phyloP scores from a whole-genome alignment of 2,888 invertebrate genomes.

The Drosophila villosipedis region DNA sequence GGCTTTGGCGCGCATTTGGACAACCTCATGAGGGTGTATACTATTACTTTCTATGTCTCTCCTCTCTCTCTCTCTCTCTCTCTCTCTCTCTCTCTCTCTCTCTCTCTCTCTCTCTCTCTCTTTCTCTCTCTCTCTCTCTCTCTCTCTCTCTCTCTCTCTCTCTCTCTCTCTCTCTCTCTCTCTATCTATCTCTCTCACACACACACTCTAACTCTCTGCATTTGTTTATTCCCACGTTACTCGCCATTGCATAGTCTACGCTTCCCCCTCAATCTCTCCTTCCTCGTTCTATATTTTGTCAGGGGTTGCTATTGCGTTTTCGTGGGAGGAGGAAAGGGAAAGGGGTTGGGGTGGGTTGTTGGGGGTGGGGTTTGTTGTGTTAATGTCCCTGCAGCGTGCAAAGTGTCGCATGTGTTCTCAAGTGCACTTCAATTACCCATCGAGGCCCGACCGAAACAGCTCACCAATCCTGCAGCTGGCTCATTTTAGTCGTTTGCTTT shows the following conservation, averaged over 20 bases:
- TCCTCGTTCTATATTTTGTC: not conserved
- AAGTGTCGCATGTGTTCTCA: slow-evolving; percentile 81
- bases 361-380: slow-evolving; percentile 37
- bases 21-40: slow-evolving; percentile 56
- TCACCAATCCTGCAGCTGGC: slow-evolving; percentile 46
- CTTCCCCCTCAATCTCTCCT: not conserved
- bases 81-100: not conserved
- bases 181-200: not conserved
- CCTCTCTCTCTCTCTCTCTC: not conserved
- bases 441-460: slow-evolving; percentile 13
- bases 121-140: not conserved
- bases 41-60: slow-evolving; percentile 2
- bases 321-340: not conserved
- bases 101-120: not conserved
- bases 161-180: not conserved
- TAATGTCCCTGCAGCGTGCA: slow-evolving; percentile 27
- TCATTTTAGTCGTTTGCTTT: slow-evolving; percentile 30
- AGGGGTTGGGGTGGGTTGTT: not conserved
- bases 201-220: not conserved
- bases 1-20: slow-evolving; percentile 73
- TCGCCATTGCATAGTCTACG: not conserved
- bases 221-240: slow-evolving; percentile 26
- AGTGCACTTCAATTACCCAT: slow-evolving; percentile 78
- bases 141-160: not conserved
- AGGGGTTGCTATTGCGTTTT: slow-evolving; percentile 19